Conservation (phyloP, 2,113 vertebrate genomes). For the Serinus canaria region DNA sequence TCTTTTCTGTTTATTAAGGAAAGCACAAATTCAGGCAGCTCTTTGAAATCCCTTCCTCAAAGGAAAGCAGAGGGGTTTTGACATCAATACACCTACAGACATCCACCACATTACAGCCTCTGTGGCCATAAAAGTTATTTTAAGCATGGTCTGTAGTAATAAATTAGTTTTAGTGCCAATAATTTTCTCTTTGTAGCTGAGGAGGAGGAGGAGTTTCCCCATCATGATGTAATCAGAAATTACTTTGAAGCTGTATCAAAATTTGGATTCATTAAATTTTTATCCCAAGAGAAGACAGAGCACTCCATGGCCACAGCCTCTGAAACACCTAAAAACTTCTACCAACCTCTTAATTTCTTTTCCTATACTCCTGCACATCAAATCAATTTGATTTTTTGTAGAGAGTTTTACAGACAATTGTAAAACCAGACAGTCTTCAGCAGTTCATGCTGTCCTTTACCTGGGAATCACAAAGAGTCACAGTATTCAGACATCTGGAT, state of each 20-base stretch:
- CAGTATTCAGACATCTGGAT: neutral
- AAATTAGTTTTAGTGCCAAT: neutral
- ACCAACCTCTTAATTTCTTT: neutral
- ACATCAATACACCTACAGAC: neutral
- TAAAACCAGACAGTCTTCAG: neutral
- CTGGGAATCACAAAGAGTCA: neutral
- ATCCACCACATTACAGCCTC: neutral
- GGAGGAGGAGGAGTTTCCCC: neutral
- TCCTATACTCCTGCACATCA: neutral
- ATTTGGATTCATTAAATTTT: neutral
- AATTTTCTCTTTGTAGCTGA: neutral
- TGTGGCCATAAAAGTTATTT: neutral
- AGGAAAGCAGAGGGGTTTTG: neutral
- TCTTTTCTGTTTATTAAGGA: neutral
- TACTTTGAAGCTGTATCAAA: neutral
- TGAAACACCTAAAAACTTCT: neutral
- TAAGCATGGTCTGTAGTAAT: neutral
- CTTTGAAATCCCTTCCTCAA: neutral
- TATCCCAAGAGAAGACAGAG: neutral
- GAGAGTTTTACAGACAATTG: neutral
- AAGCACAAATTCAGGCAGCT: neutral
- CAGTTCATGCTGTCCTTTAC: neutral
- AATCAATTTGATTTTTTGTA: neutral
- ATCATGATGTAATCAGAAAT: neutral
- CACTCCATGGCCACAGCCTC: accelerated